phyloP scores from a whole-genome alignment of 2,113 vertebrate species.

The Neodontobutis hainanensis region DNA sequence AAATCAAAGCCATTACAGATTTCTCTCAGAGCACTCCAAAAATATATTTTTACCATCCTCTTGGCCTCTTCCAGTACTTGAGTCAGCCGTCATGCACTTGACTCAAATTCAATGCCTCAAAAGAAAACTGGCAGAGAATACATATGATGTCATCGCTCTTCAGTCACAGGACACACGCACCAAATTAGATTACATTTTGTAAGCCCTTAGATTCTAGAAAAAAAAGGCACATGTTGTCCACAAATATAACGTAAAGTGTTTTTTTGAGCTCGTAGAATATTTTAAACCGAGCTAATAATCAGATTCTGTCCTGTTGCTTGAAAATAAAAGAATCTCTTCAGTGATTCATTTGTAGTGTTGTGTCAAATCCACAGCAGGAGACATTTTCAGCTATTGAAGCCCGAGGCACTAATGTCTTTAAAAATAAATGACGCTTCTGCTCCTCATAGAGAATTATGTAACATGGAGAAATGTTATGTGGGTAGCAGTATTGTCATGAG shows the following conservation, averaged over 20 bases:
- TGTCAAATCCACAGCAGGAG: slow-evolving; percentile 8
- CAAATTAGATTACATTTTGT: slow-evolving; percentile 27
- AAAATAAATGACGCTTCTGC: slow-evolving; percentile 38
- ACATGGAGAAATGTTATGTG: slow-evolving; percentile 9
- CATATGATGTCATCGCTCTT: slow-evolving; percentile 25
- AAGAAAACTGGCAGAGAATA: slow-evolving; percentile 7
- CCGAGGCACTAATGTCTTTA: slow-evolving; percentile 30
- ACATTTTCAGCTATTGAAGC: slow-evolving; percentile 13
- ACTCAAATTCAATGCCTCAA: slow-evolving; percentile 24
- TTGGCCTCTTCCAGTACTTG: neutral
- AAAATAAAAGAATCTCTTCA: slow-evolving; percentile 24
- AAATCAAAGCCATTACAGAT: neutral
- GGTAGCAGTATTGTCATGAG: slow-evolving; percentile 10
- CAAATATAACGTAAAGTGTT: neutral
- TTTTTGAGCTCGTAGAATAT: slow-evolving; percentile 24
- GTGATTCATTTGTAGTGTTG: slow-evolving; percentile 25
- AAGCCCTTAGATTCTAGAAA: neutral
- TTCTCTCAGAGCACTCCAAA: neutral
- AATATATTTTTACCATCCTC: slow-evolving; percentile 1
- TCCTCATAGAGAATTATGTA: slow-evolving; percentile 28
- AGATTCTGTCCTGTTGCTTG: slow-evolving; percentile 11
- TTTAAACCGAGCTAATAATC: slow-evolving; percentile 2
- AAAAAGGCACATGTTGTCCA: slow-evolving; percentile 10
- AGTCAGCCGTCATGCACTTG: slow-evolving; percentile 23
- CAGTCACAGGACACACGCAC: slow-evolving; percentile 25